phyloP scores from a whole-genome alignment of 1,140 invertebrate species.

The Brachystomella parvula region DNA sequence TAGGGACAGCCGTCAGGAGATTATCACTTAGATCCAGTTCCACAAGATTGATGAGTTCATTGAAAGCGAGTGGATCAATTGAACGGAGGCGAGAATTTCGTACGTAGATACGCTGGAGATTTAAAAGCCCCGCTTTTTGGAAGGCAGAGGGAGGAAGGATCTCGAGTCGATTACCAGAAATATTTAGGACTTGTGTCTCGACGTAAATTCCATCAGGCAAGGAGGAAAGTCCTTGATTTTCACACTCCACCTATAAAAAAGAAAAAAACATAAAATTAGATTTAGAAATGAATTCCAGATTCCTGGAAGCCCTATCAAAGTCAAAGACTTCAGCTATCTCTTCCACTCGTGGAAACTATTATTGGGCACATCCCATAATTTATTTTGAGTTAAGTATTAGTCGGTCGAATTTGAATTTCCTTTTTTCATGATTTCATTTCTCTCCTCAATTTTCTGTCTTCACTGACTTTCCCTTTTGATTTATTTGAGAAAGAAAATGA shows the following conservation, averaged over 20 bases:
- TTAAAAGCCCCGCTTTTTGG: constrained; percentile 64
- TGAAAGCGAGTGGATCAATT: constrained; percentile 73
- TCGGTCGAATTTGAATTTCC: too few relatives aligned
- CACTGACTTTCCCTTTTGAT: not conserved
- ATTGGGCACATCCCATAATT: not conserved
- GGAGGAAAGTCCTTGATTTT: constrained; percentile 65
- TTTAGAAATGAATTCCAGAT: not conserved
- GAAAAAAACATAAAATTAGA: constrained; percentile 14
- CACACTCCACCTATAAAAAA: constrained; percentile 58
- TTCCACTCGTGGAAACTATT: not conserved
- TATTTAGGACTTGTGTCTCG: constrained; percentile 80
- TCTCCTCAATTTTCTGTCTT: too few relatives aligned
- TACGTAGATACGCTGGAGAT: constrained; percentile 76
- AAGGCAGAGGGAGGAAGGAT: constrained; percentile 72
- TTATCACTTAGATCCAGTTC: constrained; percentile 80
- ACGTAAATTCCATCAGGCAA: constrained; percentile 73
- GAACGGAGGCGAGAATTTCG: constrained; percentile 69
- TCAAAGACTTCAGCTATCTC: not conserved
- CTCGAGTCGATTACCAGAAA: constrained; percentile 76
- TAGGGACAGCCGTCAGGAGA: constrained; percentile 65
- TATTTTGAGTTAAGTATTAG: too few relatives aligned
- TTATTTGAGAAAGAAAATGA: constrained; percentile 4
- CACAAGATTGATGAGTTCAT: constrained; percentile 74
- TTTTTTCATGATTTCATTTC: too few relatives aligned
- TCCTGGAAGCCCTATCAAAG: not conserved